Evolutionary conservation across 2,113 vertebrate species (phyloP), one percentile per base, ranked within the genome.

Genomic region (Siniperca chuatsi): DNA sequence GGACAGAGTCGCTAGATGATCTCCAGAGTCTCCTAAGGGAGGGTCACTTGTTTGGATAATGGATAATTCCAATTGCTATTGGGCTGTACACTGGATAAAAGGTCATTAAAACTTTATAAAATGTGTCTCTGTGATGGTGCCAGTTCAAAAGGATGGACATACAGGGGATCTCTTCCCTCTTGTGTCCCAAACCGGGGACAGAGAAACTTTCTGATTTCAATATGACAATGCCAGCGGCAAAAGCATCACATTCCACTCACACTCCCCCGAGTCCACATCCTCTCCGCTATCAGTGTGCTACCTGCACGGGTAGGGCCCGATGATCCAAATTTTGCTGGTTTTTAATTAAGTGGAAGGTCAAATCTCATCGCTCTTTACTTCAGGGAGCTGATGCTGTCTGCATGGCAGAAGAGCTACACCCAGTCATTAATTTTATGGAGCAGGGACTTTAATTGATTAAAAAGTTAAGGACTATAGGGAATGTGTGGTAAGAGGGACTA

Each of bases 301-400:
- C 84, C 90, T 50, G 35, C 64, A 76, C 75, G 82, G 70, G 85
- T 89, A 79, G 60, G 73, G 61, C 88, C 82, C 52, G 86, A 90
- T 92, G 95, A 95, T 94, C 93, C 85, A 93, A 93, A 94, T 95
- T 95, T 85, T 78, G 84, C 93, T 93, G 93, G 91, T 95, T 96
- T 94, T 96, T 96, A 96, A 96, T 96, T 95, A 96, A 96, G 88
- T 92, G 92, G 91, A 93, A 94, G 94, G 94, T 96, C 95, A 95
- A 94, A 92, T 93, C 92, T 93, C 93, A 94, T 91, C 54, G 83
- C 94, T 86, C 83, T 83, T 84, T 90, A 91, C 94, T 94, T 94
- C 78, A 73, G 95, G 93, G 95, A 95, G 89, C 91, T 72, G 86
- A 84, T 83, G 89, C 91, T 89, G 90, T 94, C 92, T 94, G 90